Evolutionary conservation across 2,888 invertebrate genomes (phyloP).

Genomic region (Conomelus anceps): DNA sequence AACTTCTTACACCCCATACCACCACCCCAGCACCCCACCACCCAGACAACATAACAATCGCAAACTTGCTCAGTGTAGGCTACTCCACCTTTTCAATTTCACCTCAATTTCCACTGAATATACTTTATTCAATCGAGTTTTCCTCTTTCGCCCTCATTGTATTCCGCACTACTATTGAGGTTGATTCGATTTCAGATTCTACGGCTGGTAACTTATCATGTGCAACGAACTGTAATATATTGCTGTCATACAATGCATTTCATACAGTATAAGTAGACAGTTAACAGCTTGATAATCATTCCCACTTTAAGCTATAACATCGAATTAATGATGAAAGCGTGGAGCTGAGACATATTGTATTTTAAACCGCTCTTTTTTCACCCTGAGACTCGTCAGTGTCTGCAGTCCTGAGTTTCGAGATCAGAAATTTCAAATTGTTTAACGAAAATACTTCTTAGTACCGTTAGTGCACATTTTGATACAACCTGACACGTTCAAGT

Average conservation of each 20-base stretch:
- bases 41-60: neutral
- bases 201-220: neutral
- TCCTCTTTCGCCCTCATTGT: neutral
- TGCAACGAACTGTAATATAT: neutral
- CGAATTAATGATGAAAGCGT: too few relatives aligned
- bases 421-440: too few relatives aligned
- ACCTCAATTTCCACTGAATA: neutral
- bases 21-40: neutral
- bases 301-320: too few relatives aligned
- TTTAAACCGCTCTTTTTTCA: too few relatives aligned
- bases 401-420: too few relatives aligned
- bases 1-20: neutral
- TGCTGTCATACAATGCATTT: neutral
- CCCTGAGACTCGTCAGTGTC: too few relatives aligned
- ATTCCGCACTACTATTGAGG: neutral
- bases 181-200: neutral
- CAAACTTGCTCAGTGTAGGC: neutral
- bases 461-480: too few relatives aligned
- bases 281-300: too few relatives aligned
- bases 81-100: neutral
- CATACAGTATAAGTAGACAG: too few relatives aligned
- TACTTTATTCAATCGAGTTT: neutral
- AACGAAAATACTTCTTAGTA: too few relatives aligned
- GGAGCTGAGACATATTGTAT: too few relatives aligned
- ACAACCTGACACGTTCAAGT: too few relatives aligned